These are phyloP conservation scores for Achatina immaculata DNA, from an alignment of 1,140 invertebrate genomes.

Conservation along the genomic window DNA sequence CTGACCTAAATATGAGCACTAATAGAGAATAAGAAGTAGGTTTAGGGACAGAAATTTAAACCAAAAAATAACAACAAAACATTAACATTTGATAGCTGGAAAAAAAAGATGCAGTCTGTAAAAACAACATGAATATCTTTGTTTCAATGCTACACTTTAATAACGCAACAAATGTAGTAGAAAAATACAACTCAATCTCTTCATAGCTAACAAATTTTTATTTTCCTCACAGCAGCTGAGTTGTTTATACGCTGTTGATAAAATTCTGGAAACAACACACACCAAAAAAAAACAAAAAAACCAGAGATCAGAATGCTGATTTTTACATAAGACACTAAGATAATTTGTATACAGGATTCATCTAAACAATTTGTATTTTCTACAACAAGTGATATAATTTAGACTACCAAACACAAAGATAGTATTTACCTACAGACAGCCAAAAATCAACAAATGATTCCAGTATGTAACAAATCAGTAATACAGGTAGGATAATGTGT, in stretches of 20 bases:
- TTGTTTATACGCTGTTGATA: background rate
- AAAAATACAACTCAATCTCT: conserved; percentile 1
- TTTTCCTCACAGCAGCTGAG: background rate
- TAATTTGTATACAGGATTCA: background rate
- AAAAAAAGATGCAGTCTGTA: background rate
- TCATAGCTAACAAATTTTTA: background rate
- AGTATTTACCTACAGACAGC: background rate
- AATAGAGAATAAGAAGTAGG: no score
- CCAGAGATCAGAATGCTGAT: background rate
- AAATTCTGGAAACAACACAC: no score
- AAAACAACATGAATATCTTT: background rate
- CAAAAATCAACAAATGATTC: background rate
- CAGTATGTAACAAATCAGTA: no score
- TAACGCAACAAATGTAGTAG: background rate
- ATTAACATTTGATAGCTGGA: no score
- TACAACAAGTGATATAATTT: background rate
- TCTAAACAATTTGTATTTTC: background rate
- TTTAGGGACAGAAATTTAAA: no score
- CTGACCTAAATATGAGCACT: no score
- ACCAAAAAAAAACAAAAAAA: background rate
- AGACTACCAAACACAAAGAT: background rate
- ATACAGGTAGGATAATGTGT: no score
- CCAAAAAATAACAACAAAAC: no score
- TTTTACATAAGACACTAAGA: background rate
- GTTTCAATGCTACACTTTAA: background rate